Conservation (phyloP, 2,113 vertebrate genomes). For the Anthoscopus minutus region DNA sequence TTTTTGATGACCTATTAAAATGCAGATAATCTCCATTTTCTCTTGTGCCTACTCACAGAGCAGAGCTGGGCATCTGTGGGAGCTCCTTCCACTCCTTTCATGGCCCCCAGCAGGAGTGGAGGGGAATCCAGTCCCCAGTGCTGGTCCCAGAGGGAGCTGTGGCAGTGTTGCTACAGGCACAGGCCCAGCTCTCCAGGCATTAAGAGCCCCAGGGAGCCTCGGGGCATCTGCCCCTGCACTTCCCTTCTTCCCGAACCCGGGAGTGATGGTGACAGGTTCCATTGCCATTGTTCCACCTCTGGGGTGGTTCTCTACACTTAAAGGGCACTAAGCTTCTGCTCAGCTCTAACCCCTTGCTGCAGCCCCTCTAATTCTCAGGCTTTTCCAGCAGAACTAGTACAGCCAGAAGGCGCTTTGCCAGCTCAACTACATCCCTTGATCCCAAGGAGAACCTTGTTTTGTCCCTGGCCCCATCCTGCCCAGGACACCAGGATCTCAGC, state of each 20-base stretch:
- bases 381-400: not conserved
- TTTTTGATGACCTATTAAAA: not conserved
- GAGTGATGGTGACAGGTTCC: not conserved
- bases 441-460: not conserved
- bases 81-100: not conserved
- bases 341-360: not conserved
- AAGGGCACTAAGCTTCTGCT: not conserved
- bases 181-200: too few relatives aligned
- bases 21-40: not conserved
- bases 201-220: not conserved
- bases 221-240: not conserved
- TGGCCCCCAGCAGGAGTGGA: not conserved
- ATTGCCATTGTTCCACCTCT: too few relatives aligned
- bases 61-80: not conserved
- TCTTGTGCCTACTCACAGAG: too few relatives aligned
- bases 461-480: too few relatives aligned
- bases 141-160: not conserved
- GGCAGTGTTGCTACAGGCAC: fast-evolving
- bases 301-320: not conserved
- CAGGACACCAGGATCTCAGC: fast-evolving
- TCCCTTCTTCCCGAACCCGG: not conserved
- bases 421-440: fast-evolving
- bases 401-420: not conserved
- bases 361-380: not conserved
- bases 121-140: fast-evolving